Base-by-base conservation (phyloP, 1,140 invertebrate species). In the Drosophila tropicalis region DNA sequence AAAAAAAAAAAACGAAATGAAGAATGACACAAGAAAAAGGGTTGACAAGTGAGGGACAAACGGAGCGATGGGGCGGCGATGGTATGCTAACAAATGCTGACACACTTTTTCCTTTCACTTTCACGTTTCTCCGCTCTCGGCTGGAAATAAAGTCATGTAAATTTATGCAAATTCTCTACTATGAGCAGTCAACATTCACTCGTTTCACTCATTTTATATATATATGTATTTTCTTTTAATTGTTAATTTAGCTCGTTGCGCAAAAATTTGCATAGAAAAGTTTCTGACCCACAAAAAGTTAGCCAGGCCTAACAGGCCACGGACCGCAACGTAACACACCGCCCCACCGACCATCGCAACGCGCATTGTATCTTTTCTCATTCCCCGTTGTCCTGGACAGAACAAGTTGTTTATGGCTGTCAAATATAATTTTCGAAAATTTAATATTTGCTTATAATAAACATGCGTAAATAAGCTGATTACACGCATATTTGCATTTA, bases 401-500 rank as follows among this genome's bases (percentile, higher is more conserved):
- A 13, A n/a, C 10, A 47, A 67, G 62, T 74, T 70, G 67, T 74
- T 77, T 74, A 74, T 54, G 44, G 57, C 47, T 17, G 54, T 39
- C 32, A 73, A 83, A 74, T 74, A 68, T 62, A 57, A 65, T 74
- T 70, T 62, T 9, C 2, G 34, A 29, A 82, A 82, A 82, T 82
- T 82, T 75, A 82, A 76, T 70, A 70, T 72, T 74, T 62, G 36
- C 66, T 67, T 51, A 55, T 57, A 87, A 87, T 80, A 84, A 87
- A 89, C 83, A 87, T 78, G 84, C 84, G 80, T 81, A 84, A 87
- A 73, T 87, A 87, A 87, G 84, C 84, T 89, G 84, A 87, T 87
- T 87, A 87, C 84, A 84, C 77, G 84, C 84, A 80, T 89, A 87
- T 87, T 87, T 87, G 80, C 84, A 80, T 83, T 77, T 89, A 67